A percentile compares a stretch with the other conserved stretches of the same genome.
These are phyloP conservation scores for Nemotelus pantherinus DNA, from an alignment of 2,888 invertebrate genomes.

Conservation along the genomic window DNA sequence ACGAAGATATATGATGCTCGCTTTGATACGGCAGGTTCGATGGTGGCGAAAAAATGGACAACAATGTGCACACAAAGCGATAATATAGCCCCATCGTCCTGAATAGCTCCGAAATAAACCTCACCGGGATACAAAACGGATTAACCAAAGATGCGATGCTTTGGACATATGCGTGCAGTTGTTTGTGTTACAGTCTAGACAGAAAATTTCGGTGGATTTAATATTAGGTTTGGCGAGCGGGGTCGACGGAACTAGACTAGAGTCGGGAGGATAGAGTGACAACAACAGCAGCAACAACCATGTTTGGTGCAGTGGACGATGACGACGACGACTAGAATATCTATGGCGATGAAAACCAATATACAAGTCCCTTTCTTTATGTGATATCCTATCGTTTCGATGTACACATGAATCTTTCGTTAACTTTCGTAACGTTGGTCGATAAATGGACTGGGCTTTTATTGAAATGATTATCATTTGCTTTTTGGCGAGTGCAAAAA, in stretches of 20 bases:
- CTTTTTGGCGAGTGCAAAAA: not conserved
- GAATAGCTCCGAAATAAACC: constrained; percentile 40
- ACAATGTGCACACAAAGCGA: constrained; percentile 40
- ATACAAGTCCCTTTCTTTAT: constrained; percentile 29
- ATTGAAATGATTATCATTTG: constrained; percentile 35
- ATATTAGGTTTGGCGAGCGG: constrained; percentile 26
- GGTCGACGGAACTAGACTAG: not conserved
- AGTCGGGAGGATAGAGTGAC: not conserved
- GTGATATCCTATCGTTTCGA: constrained; percentile 22
- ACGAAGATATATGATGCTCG: constrained; percentile 2
- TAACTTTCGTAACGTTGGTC: constrained; percentile 20
- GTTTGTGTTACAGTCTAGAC: constrained; percentile 45
- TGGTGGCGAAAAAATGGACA: constrained; percentile 36
- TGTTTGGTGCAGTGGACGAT: not conserved
- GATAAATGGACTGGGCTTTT: constrained; percentile 34
- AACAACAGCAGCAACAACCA: not conserved
- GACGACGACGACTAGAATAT: not conserved
- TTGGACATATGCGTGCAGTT: constrained; percentile 33
- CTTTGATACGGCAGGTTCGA: constrained; percentile 17
- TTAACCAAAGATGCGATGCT: constrained; percentile 43
- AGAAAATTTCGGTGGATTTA: constrained; percentile 42
- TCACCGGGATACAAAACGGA: constrained; percentile 40
- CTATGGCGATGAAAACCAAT: not conserved
- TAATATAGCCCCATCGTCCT: constrained; percentile 8
- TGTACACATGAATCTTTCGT: constrained; percentile 8